Conservation (phyloP, 2,888 invertebrate genomes). For the Iphiclides podalirius region DNA sequence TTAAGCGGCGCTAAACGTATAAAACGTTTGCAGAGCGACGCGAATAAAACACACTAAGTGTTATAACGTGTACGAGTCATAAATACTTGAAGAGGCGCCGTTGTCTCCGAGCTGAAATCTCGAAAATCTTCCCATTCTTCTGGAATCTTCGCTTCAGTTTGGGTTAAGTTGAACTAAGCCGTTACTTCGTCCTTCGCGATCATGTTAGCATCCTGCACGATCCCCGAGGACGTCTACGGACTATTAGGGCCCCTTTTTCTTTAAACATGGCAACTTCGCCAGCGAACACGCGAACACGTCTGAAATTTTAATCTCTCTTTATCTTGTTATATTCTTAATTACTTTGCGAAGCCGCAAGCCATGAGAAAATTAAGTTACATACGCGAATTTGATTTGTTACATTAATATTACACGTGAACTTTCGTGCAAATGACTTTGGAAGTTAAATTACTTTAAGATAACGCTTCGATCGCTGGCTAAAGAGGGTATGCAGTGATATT, state of each 20-base stretch:
- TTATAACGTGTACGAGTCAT: constrained; percentile 36
- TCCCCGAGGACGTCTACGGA: too few relatives aligned
- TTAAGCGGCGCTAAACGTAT: too few relatives aligned
- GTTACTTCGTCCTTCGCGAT: constrained; percentile 44
- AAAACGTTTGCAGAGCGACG: not conserved
- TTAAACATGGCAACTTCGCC: constrained; percentile 57
- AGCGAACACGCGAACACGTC: too few relatives aligned
- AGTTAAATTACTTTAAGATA: too few relatives aligned
- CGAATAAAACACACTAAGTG: constrained; percentile 11
- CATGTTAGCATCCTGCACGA: constrained; percentile 30
- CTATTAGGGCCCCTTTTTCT: too few relatives aligned
- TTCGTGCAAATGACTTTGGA: too few relatives aligned
- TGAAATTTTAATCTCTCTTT: constrained; percentile 58
- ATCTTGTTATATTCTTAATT: constrained; percentile 39
- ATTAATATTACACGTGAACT: too few relatives aligned
- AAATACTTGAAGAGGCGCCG: constrained; percentile 40
- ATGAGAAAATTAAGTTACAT: constrained; percentile 12
- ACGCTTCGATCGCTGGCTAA: too few relatives aligned
- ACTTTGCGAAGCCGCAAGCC: constrained; percentile 28
- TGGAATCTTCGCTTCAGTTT: too few relatives aligned
- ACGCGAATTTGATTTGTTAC: not conserved
- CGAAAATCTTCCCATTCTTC: constrained; percentile 49
- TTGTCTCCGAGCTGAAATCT: constrained; percentile 39
- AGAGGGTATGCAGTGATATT: too few relatives aligned
- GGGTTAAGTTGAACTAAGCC: constrained; percentile 36